Base-by-base conservation (phyloP, 2,888 invertebrate genomes). In the Clistopyga incitator region DNA sequence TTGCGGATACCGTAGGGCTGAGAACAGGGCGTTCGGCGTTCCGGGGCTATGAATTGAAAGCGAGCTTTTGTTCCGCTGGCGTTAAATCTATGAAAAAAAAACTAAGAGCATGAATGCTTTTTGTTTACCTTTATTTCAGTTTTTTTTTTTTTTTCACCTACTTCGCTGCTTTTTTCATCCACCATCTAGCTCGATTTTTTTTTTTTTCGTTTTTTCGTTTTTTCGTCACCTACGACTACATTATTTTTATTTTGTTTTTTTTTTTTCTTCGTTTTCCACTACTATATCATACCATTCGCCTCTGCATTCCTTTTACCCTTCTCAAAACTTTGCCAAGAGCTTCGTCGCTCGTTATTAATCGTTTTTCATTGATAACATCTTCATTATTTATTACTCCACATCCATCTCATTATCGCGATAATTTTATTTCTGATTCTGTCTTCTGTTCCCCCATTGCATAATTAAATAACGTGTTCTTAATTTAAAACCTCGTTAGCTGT, bases 11-110 rank as follows among this genome's bases (percentile, higher is more conserved):
- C 80, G 77, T 77, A 77, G 80, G 84, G 87, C 81, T 85, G 88
- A 88, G 86, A 91, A 92, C 92, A 92, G 92, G 92, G 92, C 91
- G 91, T 92, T 92, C 91, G 87, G 90, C 91, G 89, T 89, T 88
- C 88, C 90, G 90, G 91, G 91, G 89, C 85, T 84, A 88, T 90
- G 88, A 88, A 87, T 85, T 84, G 79, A 82, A 84, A 85, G 85
- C 86, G 86, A 86, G 91, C 90, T 78, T 38, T 38, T 89, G 86
- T 89, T 90, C 88, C 90, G 89, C 90, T 90, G 88, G 89, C 90
- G 84, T 90, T 88, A 88, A 91, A 91, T 85, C 90, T 91, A 91
- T 90, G 88, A 90, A 90, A 86, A 90, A 90, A 86, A 91, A 91
- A 90, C 91, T 92, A 92, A 91, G 90, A 92, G 88, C 90, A 91